phyloP scores from a whole-genome alignment of 2,888 invertebrate genomes.

The Lepetodrilus schrolli region DNA sequence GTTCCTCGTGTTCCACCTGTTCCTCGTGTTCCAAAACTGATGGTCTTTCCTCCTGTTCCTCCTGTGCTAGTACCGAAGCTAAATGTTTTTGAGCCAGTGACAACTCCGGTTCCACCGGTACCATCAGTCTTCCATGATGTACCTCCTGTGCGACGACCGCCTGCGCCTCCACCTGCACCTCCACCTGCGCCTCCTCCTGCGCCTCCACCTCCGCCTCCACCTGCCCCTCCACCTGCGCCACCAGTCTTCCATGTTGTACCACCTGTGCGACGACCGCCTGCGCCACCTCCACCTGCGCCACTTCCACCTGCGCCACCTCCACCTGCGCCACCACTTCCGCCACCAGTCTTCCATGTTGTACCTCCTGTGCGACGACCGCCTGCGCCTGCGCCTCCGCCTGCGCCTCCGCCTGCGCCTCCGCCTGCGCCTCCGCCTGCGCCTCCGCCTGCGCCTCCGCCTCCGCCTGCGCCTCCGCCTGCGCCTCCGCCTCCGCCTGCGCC shows the following conservation, averaged over 20 bases:
- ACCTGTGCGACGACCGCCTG: background rate
- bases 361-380: background rate
- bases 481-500: background rate
- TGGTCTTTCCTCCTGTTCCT: background rate
- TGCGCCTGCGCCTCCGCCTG: conserved; percentile 10
- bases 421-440: background rate
- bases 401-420: background rate
- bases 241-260: background rate
- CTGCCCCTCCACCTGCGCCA: background rate
- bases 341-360: background rate
- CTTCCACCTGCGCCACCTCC: conserved; percentile 28
- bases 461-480: background rate
- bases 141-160: too few relatives aligned
- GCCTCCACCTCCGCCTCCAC: background rate
- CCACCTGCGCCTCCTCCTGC: background rate
- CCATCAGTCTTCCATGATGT: background rate
- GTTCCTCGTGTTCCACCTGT: background rate
- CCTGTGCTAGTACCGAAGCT: background rate
- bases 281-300: background rate
- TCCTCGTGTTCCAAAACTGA: background rate
- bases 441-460: background rate
- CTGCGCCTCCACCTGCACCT: conserved; percentile 8
- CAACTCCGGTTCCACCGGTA: background rate
- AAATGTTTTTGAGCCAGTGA: background rate
- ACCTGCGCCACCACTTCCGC: conserved; percentile 18